Evolutionary conservation across 2,113 vertebrate species (phyloP), one percentile per base, ranked within the genome.

Genomic region (Grallaria varia): DNA sequence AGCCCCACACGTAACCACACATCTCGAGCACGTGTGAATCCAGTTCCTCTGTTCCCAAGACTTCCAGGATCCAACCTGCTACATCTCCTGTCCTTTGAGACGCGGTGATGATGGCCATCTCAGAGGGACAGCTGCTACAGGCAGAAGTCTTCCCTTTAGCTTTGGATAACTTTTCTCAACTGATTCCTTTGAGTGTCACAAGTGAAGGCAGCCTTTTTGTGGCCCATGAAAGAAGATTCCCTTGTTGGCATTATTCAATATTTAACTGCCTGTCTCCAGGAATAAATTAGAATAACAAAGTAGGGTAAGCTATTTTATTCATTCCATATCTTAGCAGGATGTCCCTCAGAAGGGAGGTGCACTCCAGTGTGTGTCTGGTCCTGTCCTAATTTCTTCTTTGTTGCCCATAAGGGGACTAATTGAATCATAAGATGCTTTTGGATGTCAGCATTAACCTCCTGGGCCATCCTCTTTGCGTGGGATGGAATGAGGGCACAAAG

Each of bases 11-110:
- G 50, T 31, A 35, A 4, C 11, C 49, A 6, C 30, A 21, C 27
- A 63, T 3, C 31, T 56, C 7, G 4, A 31, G 16, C 28, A 20
- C 2, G 0, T 1, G 2, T 37, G 80, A 39, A 35, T 24, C 33
- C 14, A 1, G 1, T 12, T 90, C 42, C 47, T 86, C 35, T 64
- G 35, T 24, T 74, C 45, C 40, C 28, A n/a, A 21, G 10, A 14
- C 31, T 44, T 47, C 37, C 37, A 5, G 15, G 4, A 49, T 59
- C 55, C 72, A 64, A 1, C 50, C 39, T 59, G 55, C 42, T 71
- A 2, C 19, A 18, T 23, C 35, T 81, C 47, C 55, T 52, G 64
- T 37, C n/a, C 42, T 78, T 18, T 13, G 59, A 14, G 12, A 23
- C 5, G 0, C 5, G n/a, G 6, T 44, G 49, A n/a, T 9, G 42